These are phyloP conservation scores for Zaprionus bogoriensis DNA, from an alignment of 2,888 invertebrate species.

Conservation along the genomic window DNA sequence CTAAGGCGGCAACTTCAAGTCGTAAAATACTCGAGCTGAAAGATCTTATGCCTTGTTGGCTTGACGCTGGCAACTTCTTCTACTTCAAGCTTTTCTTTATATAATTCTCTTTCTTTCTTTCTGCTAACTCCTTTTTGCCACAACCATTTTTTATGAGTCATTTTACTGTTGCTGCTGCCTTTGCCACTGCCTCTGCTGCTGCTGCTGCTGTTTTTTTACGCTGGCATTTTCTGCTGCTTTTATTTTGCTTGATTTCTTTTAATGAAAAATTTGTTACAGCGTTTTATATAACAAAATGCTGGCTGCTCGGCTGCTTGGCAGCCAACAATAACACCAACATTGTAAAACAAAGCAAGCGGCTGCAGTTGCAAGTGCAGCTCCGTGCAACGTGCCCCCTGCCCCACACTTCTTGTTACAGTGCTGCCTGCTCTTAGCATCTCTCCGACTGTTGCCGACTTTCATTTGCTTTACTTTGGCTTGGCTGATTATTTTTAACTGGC, in stretches of 20 bases:
- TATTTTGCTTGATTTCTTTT: conserved; percentile 72
- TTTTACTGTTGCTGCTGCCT: conserved; percentile 17
- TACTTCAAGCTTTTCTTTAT: conserved; percentile 13
- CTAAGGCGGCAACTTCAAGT: conserved; percentile 39
- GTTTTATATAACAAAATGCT: conserved; percentile 76
- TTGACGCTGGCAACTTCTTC: conserved; percentile 31
- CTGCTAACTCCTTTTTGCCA: conserved; percentile 56
- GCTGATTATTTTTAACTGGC: conserved; percentile 78
- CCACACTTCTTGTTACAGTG: neutral
- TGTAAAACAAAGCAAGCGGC: conserved; percentile 51
- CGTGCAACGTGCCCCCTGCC: conserved; percentile 1
- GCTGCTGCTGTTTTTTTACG: conserved; percentile 5
- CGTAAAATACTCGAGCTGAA: conserved; percentile 45
- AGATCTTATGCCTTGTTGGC: conserved; percentile 50
- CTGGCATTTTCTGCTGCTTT: conserved; percentile 19
- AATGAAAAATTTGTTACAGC: conserved; percentile 76
- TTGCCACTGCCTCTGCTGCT: conserved; percentile 38
- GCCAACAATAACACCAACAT: conserved; percentile 63
- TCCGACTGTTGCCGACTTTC: conserved; percentile 70
- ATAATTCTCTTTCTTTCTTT: conserved; percentile 11
- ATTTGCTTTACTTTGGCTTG: conserved; percentile 75
- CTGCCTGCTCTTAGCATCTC: conserved; percentile 54
- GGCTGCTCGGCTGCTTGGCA: conserved; percentile 25
- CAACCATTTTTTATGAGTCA: conserved; percentile 58
- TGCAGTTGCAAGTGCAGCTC: conserved; percentile 47